Conservation (phyloP, 2,888 invertebrate genomes). For the Thyatira batis region DNA sequence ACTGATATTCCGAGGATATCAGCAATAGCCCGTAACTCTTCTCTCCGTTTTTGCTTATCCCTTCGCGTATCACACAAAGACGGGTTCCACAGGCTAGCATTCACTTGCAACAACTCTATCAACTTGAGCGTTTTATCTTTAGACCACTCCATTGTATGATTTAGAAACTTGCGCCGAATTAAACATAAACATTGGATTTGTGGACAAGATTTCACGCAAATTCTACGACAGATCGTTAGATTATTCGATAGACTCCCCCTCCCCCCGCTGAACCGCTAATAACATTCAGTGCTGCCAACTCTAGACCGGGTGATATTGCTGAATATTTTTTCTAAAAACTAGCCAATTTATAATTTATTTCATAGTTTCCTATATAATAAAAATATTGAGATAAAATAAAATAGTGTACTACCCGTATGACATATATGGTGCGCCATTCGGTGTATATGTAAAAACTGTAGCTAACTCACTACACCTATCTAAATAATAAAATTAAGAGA, state of each 20-base stretch:
- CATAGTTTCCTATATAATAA: too few relatives aligned
- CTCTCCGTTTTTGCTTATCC: constrained; percentile 73
- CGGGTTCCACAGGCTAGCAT: constrained; percentile 70
- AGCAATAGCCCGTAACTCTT: constrained; percentile 67
- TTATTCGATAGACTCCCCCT: constrained; percentile 34
- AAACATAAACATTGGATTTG: constrained; percentile 44
- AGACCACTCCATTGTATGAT: constrained; percentile 72
- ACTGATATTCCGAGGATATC: constrained; percentile 61
- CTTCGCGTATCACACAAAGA: constrained; percentile 67
- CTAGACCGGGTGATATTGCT: too few relatives aligned
- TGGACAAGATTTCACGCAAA: constrained; percentile 20
- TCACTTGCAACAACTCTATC: constrained; percentile 70
- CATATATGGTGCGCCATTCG: too few relatives aligned
- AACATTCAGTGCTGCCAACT: too few relatives aligned
- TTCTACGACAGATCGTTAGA: constrained; percentile 55
- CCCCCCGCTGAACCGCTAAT: constrained; percentile 1
- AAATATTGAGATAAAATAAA: too few relatives aligned
- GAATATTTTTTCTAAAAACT: too few relatives aligned
- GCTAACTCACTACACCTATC: too few relatives aligned
- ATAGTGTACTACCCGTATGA: too few relatives aligned
- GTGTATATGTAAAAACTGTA: too few relatives aligned
- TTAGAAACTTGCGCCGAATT: constrained; percentile 29
- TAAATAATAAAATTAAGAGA: too few relatives aligned
- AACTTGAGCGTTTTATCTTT: constrained; percentile 75
- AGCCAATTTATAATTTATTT: too few relatives aligned